Evolutionary conservation across 2,888 invertebrate genomes (phyloP).

Genomic region (Mechanitis messenoides): DNA sequence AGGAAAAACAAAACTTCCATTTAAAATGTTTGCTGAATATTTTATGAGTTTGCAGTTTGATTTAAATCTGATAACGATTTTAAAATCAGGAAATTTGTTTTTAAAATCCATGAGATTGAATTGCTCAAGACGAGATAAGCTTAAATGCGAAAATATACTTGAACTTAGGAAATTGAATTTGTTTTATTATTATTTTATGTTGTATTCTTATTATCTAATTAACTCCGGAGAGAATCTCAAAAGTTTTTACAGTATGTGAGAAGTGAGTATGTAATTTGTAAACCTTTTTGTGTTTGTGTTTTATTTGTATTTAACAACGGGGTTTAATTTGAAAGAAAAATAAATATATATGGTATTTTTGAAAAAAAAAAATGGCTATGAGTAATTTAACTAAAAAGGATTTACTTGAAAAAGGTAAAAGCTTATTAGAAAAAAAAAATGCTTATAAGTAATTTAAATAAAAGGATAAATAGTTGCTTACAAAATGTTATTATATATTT

Average conservation of each 20-base stretch:
- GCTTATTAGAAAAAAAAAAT: too few species aligned
- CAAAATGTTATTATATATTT: too few species aligned
- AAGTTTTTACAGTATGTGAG: background rate
- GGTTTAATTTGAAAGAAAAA: too few species aligned
- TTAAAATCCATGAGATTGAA: background rate
- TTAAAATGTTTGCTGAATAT: background rate
- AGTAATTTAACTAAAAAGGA: too few species aligned
- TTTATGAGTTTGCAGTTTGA: background rate
- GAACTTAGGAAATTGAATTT: background rate
- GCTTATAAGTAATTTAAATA: too few species aligned
- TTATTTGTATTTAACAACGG: background rate
- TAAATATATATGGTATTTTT: too few species aligned
- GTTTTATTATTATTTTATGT: background rate
- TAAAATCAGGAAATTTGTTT: constrained; percentile 2
- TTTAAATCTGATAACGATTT: background rate
- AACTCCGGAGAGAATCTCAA: background rate
- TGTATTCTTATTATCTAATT: background rate
- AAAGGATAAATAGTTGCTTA: too few species aligned
- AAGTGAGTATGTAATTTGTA: background rate
- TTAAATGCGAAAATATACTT: constrained; percentile 2
- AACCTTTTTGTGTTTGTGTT: background rate
- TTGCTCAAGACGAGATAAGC: background rate
- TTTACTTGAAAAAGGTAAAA: too few species aligned
- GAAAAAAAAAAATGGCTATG: too few species aligned
- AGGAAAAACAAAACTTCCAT: too few species aligned